These are phyloP conservation scores for Phasianus colchicus DNA, from an alignment of 2,113 vertebrate species.

Conservation along the genomic window DNA sequence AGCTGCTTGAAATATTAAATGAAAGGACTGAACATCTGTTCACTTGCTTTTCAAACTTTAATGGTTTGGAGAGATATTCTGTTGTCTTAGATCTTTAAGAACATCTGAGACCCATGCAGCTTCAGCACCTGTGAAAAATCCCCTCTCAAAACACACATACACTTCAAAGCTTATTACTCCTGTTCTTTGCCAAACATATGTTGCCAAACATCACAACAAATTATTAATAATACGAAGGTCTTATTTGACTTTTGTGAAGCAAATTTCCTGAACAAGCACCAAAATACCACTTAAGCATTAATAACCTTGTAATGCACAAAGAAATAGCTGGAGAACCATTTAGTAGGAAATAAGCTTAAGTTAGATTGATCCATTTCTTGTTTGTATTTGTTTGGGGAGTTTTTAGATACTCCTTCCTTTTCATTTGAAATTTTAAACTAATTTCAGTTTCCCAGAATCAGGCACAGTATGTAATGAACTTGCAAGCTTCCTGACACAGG, in stretches of 20 bases:
- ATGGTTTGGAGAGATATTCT: conserved; percentile 79
- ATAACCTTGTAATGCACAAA: not conserved
- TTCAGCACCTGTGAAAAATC: conserved; percentile 77
- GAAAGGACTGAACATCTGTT: conserved; percentile 83
- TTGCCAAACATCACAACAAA: conserved; percentile 55
- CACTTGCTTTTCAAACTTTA: conserved; percentile 79
- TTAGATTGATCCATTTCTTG: not conserved
- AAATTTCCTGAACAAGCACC: conserved; percentile 2
- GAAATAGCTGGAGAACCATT: not conserved
- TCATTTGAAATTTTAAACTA: not conserved
- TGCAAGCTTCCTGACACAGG: not conserved
- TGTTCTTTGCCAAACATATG: conserved; percentile 75
- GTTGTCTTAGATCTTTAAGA: conserved; percentile 85
- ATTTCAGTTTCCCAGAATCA: not conserved
- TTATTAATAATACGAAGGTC: conserved; percentile 73
- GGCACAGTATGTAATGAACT: not conserved
- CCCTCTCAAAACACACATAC: conserved; percentile 50
- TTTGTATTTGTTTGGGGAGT: not conserved
- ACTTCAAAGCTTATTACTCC: conserved; percentile 76
- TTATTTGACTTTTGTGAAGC: conserved; percentile 23
- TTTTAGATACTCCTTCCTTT: not conserved
- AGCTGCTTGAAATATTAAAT: conserved; percentile 85
- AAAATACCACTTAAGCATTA: not conserved
- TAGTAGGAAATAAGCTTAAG: not conserved
- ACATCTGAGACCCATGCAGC: conserved; percentile 79